Conservation (phyloP, 2,888 invertebrate genomes). For the Reticulitermes lucifugus region DNA sequence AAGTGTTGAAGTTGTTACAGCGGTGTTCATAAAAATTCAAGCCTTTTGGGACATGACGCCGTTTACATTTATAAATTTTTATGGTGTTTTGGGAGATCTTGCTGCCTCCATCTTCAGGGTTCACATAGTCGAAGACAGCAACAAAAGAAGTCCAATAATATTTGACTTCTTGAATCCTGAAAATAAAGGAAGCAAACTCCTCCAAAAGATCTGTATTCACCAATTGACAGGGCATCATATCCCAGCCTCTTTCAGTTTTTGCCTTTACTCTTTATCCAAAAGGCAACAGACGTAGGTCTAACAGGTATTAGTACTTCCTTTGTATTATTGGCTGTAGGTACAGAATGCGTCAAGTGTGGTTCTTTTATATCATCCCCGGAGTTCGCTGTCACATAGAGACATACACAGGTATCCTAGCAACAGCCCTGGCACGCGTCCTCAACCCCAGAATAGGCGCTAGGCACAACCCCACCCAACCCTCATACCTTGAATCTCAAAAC, state of each 20-base stretch:
- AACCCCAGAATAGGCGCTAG: background rate
- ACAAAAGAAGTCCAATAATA: too few species aligned
- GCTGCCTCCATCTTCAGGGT: too few species aligned
- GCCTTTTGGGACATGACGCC: too few species aligned
- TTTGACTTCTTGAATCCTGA: too few species aligned
- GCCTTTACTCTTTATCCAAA: background rate
- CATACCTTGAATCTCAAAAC: background rate
- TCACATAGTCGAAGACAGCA: too few species aligned
- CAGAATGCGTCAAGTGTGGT: background rate
- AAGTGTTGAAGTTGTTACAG: too few species aligned
- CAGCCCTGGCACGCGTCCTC: conserved; percentile 12
- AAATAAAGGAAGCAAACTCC: too few species aligned
- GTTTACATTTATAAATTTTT: too few species aligned
- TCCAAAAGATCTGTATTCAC: too few species aligned
- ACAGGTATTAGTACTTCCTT: background rate
- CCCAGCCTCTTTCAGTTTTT: background rate
- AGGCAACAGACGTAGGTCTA: background rate
- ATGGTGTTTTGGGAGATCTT: too few species aligned
- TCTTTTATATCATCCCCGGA: background rate
- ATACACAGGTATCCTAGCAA: conserved; percentile 8
- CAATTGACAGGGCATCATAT: too few species aligned
- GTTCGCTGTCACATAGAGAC: background rate
- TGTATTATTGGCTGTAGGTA: background rate
- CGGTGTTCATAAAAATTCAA: too few species aligned
- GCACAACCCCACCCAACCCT: background rate